These are phyloP conservation scores for Passer domesticus DNA, from an alignment of 2,113 vertebrate species.

Conservation along the genomic window DNA sequence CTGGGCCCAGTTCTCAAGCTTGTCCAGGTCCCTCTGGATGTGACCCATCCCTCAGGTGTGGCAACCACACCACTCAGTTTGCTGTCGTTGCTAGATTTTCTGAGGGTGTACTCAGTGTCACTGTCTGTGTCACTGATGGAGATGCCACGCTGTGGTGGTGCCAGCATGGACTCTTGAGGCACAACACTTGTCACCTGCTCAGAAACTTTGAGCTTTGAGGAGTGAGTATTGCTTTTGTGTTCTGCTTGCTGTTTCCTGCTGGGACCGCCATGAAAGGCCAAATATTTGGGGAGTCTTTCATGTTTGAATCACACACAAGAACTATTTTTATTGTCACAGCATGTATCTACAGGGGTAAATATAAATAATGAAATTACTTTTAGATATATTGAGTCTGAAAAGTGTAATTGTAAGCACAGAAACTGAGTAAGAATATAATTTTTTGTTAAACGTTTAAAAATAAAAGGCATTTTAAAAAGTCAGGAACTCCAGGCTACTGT, in stretches of 20 bases:
- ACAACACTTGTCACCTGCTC: not conserved
- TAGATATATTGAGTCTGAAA: not conserved
- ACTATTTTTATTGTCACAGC: not conserved
- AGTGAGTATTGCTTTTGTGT: not conserved
- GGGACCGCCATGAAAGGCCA: not conserved
- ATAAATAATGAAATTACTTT: not conserved
- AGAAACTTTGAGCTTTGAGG: not conserved
- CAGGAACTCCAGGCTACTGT: not conserved
- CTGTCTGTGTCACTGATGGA: not conserved
- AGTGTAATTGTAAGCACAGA: not conserved
- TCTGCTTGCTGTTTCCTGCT: not conserved
- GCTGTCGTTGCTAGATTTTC: not conserved
- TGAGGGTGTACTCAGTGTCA: rapidly evolving
- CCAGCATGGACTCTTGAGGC: not conserved
- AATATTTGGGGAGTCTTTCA: not conserved
- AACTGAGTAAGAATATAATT: not conserved
- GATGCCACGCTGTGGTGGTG: rapidly evolving
- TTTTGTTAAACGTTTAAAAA: not conserved
- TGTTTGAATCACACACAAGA: not conserved
- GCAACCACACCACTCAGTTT: not conserved
- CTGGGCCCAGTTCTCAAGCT: not conserved
- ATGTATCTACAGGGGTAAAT: not conserved
- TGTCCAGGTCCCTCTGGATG: not conserved
- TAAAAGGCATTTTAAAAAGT: not conserved
- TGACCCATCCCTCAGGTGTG: not conserved